phyloP scores from a whole-genome alignment of 2,113 vertebrate species.

The Sprattus sprattus region DNA sequence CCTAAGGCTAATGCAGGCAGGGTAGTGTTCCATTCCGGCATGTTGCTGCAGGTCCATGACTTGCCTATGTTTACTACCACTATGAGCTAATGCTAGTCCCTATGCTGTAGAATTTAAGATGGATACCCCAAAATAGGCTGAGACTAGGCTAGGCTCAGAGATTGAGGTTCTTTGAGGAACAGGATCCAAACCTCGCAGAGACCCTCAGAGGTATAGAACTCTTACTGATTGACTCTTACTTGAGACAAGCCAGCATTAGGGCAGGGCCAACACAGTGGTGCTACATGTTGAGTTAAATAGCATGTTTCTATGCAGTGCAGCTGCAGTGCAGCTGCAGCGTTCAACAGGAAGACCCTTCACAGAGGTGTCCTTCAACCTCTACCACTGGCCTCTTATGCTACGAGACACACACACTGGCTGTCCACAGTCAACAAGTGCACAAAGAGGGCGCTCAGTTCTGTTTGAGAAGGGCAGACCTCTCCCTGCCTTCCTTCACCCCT shows the following conservation, averaged over 20 bases:
- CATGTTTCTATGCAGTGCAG: neutral
- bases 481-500: no score
- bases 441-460: slow-evolving; percentile 32
- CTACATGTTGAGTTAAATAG: neutral
- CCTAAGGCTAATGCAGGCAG: neutral
- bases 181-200: neutral
- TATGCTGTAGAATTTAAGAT: neutral
- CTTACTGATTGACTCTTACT: neutral
- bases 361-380: neutral
- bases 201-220: neutral
- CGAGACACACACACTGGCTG: slow-evolving; percentile 15
- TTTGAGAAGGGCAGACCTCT: slow-evolving; percentile 35
- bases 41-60: neutral
- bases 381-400: no score
- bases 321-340: neutral
- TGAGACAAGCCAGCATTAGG: neutral
- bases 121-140: neutral
- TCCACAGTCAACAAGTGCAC: neutral
- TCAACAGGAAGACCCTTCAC: neutral
- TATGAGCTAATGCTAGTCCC: neutral
- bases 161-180: neutral
- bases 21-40: neutral
- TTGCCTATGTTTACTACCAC: neutral
- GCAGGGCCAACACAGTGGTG: neutral
- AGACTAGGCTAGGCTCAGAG: no score